Base-by-base conservation (phyloP, 2,113 vertebrate species). In the Trematocara unimaculatum region DNA sequence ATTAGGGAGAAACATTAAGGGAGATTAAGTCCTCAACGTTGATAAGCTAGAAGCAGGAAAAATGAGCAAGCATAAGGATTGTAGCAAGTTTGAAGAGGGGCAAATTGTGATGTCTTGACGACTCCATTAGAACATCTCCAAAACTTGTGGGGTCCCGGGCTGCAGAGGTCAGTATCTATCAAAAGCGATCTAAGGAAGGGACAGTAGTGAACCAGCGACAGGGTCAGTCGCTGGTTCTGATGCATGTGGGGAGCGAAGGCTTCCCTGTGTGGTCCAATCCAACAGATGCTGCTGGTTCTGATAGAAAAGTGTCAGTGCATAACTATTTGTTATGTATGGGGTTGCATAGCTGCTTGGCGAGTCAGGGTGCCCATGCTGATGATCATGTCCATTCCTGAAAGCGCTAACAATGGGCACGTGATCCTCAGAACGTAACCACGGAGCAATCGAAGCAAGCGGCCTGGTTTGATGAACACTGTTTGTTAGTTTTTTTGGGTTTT, bases 401-500 rank as follows among this genome's bases (percentile, higher is more conserved):
- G 15, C 1, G 0, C 58, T 35, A 11, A 62, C 58, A 11, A 62
- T 35, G 31, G 31, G 58, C 26, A 31, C 0, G 3, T 60, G 56
- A n/a, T 62, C 58, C 9, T n/a, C 58, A 62, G 9, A 62, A 33
- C 0, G 1, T 62, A 62, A 7, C 58, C 31, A 35, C 15, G 15
- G 58, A 62, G 29, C 58, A 33, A 62, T 33, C 2, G 5, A 62
- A 33, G 29, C 5, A 62, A 31, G 0, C 9, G 9, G 5, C 15
- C 31, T 62, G 1, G 29, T 62, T n/a, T 62, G 9, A 62, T 62
- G 17, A n/a, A 11, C 2, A 4, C 1, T 0, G 8, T 0, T 51
- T 4, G 0, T 1, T 54, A 29, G 26, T 29, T 29, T 20, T 3
- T 51, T n/a, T 0, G 0, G 8, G 0, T 0, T 26, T 13, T 17